Conservation (phyloP, 2,888 invertebrate genomes). For the Papilio elwesi region DNA sequence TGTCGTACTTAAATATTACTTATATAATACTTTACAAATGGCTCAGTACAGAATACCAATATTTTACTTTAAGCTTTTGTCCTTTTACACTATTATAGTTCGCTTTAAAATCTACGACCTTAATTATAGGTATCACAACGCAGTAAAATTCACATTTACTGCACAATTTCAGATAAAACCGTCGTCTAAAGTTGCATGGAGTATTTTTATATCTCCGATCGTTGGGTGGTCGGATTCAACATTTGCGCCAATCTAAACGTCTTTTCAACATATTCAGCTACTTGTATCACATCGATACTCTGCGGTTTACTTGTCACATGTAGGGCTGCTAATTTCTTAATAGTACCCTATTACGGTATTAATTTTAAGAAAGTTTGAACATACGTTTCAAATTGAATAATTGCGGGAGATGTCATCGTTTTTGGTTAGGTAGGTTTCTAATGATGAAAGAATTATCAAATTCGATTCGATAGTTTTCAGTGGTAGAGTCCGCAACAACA, state of each 20-base stretch:
- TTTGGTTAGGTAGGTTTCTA: too few relatives aligned
- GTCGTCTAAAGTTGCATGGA: conserved; percentile 31
- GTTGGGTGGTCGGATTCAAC: conserved; percentile 34
- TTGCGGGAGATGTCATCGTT: too few relatives aligned
- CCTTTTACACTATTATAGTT: conserved; percentile 64
- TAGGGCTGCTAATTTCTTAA: conserved; percentile 23
- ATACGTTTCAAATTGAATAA: too few relatives aligned
- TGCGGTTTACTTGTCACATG: conserved; percentile 30
- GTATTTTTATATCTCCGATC: conserved; percentile 22
- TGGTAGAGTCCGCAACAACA: too few relatives aligned
- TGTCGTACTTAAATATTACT: neutral
- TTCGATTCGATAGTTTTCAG: too few relatives aligned
- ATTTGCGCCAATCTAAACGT: conserved; percentile 26
- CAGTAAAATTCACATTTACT: conserved; percentile 57
- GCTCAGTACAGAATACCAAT: conserved; percentile 54
- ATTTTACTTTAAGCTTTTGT: conserved; percentile 46
- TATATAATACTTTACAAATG: neutral
- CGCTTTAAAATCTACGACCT: conserved; percentile 52
- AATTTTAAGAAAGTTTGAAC: too few relatives aligned
- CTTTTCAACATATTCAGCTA: conserved; percentile 28
- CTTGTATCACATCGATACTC: conserved; percentile 30
- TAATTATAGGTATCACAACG: conserved; percentile 56
- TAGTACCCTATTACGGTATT: too few relatives aligned
- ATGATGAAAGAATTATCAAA: too few relatives aligned
- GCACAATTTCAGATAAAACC: conserved; percentile 47